Conservation (phyloP, 2,113 vertebrate species). For the Austrofundulus limnaeus region DNA sequence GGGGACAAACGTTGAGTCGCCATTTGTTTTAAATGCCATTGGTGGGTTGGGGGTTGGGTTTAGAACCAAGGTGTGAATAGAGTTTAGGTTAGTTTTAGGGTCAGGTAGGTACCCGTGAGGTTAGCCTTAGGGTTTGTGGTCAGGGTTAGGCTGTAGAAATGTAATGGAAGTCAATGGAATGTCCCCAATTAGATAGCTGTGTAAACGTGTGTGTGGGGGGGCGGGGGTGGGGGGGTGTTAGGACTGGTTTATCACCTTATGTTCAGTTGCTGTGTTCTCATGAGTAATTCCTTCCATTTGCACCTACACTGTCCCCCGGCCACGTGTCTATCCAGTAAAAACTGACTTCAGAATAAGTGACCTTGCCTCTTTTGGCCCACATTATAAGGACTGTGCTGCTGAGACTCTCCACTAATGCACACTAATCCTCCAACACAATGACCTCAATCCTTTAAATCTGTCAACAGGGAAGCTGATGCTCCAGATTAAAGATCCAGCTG, state of each 20-base stretch:
- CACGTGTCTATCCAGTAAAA: constrained; percentile 7
- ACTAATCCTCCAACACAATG: constrained; percentile 79
- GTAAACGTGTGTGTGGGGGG: not conserved
- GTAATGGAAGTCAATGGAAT: no score
- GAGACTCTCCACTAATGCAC: constrained; percentile 73
- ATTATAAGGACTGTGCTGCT: constrained; percentile 52
- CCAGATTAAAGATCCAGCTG: constrained; percentile 70
- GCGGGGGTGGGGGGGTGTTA: no score
- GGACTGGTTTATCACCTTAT: not conserved
- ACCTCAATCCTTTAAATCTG: constrained; percentile 81
- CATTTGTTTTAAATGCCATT: no score
- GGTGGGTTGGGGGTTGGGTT: no score
- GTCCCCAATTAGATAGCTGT: no score
- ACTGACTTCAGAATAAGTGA: constrained; percentile 37
- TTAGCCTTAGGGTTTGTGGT: no score
- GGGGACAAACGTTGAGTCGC: no score
- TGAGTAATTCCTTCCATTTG: constrained; percentile 22
- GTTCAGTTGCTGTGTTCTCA: not conserved
- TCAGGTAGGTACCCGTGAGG: no score
- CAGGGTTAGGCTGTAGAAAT: no score
- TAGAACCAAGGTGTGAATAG: no score
- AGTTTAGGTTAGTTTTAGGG: no score
- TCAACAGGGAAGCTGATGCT: constrained; percentile 76
- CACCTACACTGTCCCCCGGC: constrained; percentile 2
- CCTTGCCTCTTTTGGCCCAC: constrained; percentile 66